These are phyloP conservation scores for Anisognathus igniventris DNA, from an alignment of 2,797 vertebrate species.

Conservation along the genomic window DNA sequence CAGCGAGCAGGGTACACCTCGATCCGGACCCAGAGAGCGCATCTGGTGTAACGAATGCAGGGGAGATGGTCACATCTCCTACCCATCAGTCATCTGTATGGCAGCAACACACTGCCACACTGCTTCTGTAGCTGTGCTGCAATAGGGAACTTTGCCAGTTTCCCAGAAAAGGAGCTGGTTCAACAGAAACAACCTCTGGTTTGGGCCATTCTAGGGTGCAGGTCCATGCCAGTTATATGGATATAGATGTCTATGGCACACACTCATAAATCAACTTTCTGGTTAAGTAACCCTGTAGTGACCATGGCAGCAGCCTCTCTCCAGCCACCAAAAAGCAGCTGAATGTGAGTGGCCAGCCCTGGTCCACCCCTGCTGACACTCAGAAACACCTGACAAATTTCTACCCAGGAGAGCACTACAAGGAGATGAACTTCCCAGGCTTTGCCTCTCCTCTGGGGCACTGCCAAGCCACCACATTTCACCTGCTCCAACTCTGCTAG, in stretches of 20 bases:
- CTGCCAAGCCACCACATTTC: neutral
- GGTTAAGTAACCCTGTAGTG: neutral
- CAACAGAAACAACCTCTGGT: neutral
- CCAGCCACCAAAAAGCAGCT: neutral
- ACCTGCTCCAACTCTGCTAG: neutral
- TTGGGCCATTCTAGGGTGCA: neutral
- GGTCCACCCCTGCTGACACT: neutral
- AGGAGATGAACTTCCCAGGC: neutral
- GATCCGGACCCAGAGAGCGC: neutral
- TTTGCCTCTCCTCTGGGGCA: neutral
- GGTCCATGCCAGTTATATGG: accelerated
- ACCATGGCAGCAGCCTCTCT: neutral
- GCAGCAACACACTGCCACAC: accelerated
- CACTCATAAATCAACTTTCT: neutral
- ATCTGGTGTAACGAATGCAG: accelerated
- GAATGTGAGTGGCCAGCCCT: neutral
- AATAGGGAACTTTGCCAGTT: neutral
- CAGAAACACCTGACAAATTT: neutral
- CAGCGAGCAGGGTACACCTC: accelerated
- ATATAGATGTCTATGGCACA: neutral
- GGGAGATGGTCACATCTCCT: accelerated
- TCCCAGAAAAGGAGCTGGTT: neutral
- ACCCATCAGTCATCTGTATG: accelerated
- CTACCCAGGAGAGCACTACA: neutral
- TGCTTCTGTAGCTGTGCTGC: neutral